These are phyloP conservation scores for Orycteropus afer DNA, from an alignment of 2,113 vertebrate species.

Conservation along the genomic window DNA sequence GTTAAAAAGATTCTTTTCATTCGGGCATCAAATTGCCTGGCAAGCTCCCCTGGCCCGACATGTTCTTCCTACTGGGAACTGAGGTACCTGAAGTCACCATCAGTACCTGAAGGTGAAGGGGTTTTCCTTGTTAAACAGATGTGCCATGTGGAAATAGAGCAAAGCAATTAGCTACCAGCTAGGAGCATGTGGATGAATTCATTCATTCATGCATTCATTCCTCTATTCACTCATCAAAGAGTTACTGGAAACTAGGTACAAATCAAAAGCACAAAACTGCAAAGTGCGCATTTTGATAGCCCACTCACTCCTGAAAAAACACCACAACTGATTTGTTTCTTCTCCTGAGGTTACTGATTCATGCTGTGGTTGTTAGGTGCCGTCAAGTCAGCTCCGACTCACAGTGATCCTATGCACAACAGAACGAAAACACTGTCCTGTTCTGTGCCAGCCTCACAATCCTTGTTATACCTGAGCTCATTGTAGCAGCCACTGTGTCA, in stretches of 20 bases:
- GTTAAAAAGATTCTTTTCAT: neutral
- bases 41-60: fast-evolving
- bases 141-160: neutral
- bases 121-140: neutral
- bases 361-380: too few relatives aligned
- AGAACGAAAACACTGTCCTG: too few relatives aligned
- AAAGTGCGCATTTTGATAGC: too few relatives aligned
- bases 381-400: too few relatives aligned
- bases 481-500: too few relatives aligned
- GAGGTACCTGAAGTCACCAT: neutral
- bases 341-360: neutral
- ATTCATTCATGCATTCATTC: neutral
- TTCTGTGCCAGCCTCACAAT: too few relatives aligned
- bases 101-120: neutral
- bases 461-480: too few relatives aligned
- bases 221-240: neutral
- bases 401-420: too few relatives aligned
- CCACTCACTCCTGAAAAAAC: neutral
- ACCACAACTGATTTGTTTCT: neutral
- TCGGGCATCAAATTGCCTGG: neutral
- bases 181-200: neutral
- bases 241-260: neutral
- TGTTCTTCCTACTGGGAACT: neutral
- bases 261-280: neutral
- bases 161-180: neutral